Percentiles rank a stretch among this genome's conserved stretches.
Evolutionary conservation across 2,113 vertebrate species (phyloP).

Genomic region (Nansenia antarctica): DNA sequence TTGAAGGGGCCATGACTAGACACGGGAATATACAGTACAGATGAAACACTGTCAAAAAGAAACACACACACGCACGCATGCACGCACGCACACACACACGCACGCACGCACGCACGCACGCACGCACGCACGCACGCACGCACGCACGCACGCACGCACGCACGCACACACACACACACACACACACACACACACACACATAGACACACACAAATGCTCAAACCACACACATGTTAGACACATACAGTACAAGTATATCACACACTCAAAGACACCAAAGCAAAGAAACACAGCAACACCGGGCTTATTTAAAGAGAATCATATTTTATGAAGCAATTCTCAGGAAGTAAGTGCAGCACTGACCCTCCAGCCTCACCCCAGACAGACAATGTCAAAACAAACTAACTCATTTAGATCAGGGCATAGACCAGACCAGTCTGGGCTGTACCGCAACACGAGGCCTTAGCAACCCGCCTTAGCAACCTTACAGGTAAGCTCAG

Average conservation of each 20-base stretch:
- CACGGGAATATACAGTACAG: slow-evolving; percentile 37
- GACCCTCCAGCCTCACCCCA: slow-evolving; percentile 75
- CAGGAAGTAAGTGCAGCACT: slow-evolving; percentile 80
- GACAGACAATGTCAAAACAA: slow-evolving; percentile 76
- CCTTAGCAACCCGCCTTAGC: slow-evolving; percentile 66
- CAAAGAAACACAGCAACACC: slow-evolving; percentile 70
- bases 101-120: background rate
- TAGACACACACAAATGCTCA: background rate
- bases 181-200: background rate
- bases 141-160: slow-evolving; percentile 15
- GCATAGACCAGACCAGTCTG: slow-evolving; percentile 76
- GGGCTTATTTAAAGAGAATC: slow-evolving; percentile 75
- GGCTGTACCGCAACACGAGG: slow-evolving; percentile 74
- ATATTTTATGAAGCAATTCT: slow-evolving; percentile 83
- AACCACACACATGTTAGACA: background rate
- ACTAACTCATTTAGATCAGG: slow-evolving; percentile 74
- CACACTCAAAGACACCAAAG: slow-evolving; percentile 16
- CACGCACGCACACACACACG: background rate
- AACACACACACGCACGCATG: background rate
- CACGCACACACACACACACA: slow-evolving; percentile 7
- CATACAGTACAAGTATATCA: background rate
- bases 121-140: background rate
- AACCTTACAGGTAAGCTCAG: slow-evolving; percentile 62
- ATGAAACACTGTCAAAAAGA: slow-evolving; percentile 19
- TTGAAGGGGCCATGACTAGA: slow-evolving; percentile 51